Evolutionary conservation across 2,888 invertebrate genomes (phyloP).

Genomic region (Campaea margaritaria): DNA sequence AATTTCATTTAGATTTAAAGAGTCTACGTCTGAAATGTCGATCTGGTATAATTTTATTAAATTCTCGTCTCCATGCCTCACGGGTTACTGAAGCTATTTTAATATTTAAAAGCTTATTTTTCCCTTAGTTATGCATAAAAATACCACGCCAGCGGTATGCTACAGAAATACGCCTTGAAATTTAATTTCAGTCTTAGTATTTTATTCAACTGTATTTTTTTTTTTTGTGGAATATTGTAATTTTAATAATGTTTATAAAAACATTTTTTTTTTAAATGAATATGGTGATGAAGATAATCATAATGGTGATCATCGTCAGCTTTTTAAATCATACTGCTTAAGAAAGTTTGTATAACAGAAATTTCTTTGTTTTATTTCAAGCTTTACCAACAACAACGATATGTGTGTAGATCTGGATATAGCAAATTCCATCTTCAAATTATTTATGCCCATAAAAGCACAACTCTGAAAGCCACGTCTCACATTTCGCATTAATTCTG

Average conservation of each 20-base stretch:
- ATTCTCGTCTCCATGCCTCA: conserved; percentile 42
- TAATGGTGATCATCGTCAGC: too few relatives aligned
- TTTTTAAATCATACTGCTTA: too few relatives aligned
- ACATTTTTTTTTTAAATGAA: too few relatives aligned
- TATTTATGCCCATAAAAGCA: neutral
- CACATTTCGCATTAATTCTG: conserved; percentile 20
- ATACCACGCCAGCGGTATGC: conserved; percentile 49
- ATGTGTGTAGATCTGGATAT: too few relatives aligned
- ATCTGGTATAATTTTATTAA: conserved; percentile 48
- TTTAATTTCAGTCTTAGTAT: conserved; percentile 62
- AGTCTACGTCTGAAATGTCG: conserved; percentile 28
- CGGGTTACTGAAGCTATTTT: conserved; percentile 38
- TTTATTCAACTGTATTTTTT: conserved; percentile 27
- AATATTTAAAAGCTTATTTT: conserved; percentile 46
- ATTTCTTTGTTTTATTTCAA: too few relatives aligned
- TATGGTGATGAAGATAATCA: too few relatives aligned
- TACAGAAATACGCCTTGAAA: conserved; percentile 59
- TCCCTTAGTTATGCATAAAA: conserved; percentile 48
- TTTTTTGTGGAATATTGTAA: neutral
- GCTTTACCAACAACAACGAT: too few relatives aligned
- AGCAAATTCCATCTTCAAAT: too few relatives aligned
- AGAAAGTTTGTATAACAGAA: too few relatives aligned
- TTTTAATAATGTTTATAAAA: too few relatives aligned
- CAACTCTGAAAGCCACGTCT: neutral
- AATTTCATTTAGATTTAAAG: too few relatives aligned